Conservation (phyloP, 2,113 vertebrate species). For the Gavia stellata region DNA sequence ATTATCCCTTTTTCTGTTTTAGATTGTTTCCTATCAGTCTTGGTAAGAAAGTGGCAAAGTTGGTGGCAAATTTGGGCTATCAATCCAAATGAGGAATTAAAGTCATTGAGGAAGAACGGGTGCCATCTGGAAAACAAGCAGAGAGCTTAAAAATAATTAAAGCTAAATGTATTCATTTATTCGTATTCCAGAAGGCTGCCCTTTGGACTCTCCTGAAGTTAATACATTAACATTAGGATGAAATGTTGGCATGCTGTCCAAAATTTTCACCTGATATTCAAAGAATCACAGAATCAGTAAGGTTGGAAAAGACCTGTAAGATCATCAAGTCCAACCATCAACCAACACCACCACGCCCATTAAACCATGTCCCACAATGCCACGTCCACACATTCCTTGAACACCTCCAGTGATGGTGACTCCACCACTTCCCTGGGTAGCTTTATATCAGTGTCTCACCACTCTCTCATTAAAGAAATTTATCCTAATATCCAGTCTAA, state of each 20-base stretch:
- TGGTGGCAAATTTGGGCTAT: not conserved
- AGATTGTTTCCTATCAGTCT: not conserved
- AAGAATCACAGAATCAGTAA: too few relatives aligned
- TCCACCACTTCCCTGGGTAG: too few relatives aligned
- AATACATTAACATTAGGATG: not conserved
- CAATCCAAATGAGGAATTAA: not conserved
- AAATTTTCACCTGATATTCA: not conserved
- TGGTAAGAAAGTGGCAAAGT: not conserved
- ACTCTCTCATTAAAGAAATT: too few relatives aligned
- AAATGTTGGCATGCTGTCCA: not conserved
- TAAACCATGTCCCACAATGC: too few relatives aligned
- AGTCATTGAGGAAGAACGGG: not conserved
- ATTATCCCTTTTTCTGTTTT: not conserved
- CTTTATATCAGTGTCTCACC: too few relatives aligned
- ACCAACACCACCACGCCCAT: too few relatives aligned
- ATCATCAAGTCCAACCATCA: too few relatives aligned
- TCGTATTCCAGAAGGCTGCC: not conserved
- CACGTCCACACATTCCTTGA: too few relatives aligned
- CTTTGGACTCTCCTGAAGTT: slow-evolving; percentile 2
- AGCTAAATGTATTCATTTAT: not conserved
- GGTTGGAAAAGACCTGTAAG: too few relatives aligned
- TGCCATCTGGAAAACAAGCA: not conserved
- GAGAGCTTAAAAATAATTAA: not conserved
- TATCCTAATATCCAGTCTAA: too few relatives aligned
- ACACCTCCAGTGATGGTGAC: too few relatives aligned